Percentiles rank a stretch among this genome's conserved stretches.
phyloP scores from a whole-genome alignment of 2,113 vertebrate species.

The Myxocyprinus asiaticus region DNA sequence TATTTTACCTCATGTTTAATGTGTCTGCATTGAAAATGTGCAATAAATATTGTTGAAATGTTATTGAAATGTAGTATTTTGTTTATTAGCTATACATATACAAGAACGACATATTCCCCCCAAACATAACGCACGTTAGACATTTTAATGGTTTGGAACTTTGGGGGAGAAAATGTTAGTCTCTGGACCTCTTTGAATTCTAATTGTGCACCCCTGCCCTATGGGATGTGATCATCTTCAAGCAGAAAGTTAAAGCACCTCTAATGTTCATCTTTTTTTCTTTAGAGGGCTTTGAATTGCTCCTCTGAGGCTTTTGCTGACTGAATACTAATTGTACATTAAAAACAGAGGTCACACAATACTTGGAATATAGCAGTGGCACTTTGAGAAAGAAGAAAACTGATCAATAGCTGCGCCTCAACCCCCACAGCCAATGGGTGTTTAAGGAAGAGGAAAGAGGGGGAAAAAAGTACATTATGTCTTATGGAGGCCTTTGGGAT shows the following conservation, averaged over 20 bases:
- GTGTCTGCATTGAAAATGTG: too few species aligned
- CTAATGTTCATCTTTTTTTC: neutral
- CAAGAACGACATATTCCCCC: too few species aligned
- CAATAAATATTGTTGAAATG: too few species aligned
- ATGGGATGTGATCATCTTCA: too few species aligned
- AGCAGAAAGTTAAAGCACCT: neutral
- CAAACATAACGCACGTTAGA: too few species aligned
- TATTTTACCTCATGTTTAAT: too few species aligned
- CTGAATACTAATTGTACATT: neutral
- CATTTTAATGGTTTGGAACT: too few species aligned
- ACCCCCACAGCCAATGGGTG: neutral
- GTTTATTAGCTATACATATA: too few species aligned
- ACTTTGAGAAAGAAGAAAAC: neutral
- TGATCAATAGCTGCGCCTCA: constrained; percentile 34
- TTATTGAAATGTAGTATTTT: too few species aligned
- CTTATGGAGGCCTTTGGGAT: neutral
- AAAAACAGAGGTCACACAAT: constrained; percentile 6
- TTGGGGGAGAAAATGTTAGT: too few species aligned
- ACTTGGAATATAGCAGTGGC: constrained; percentile 6
- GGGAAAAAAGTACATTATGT: constrained; percentile 7
- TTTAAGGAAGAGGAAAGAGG: neutral
- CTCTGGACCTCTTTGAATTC: too few species aligned
- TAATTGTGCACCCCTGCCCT: too few species aligned
- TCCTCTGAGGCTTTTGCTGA: neutral
- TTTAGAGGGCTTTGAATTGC: neutral